Conservation (phyloP, 2,888 invertebrate species). For the Crepidodera aurea region DNA sequence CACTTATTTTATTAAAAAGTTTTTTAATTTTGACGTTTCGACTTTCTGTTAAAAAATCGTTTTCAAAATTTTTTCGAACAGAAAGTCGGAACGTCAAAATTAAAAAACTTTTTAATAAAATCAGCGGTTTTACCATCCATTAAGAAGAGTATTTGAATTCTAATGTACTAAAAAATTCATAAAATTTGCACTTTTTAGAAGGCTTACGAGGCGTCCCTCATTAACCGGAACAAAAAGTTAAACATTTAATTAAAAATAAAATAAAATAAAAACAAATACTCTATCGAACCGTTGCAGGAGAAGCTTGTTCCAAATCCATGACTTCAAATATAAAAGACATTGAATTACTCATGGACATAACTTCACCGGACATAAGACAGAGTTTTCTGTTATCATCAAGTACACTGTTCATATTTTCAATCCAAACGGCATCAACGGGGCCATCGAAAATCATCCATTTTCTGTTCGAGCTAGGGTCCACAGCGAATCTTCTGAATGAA, state of each 20-base stretch:
- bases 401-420: slow-evolving; percentile 90
- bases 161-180: no score
- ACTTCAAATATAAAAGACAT: slow-evolving; percentile 92
- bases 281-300: slow-evolving; percentile 78
- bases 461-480: slow-evolving; percentile 75
- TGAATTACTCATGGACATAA: slow-evolving; percentile 79
- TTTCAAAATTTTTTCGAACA: no score
- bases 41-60: no score
- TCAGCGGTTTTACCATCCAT: no score
- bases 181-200: no score
- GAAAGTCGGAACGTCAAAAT: no score
- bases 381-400: slow-evolving; percentile 89
- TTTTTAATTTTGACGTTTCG: no score
- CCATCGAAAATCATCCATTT: slow-evolving; percentile 96
- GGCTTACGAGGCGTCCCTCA: no score
- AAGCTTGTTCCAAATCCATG: slow-evolving; percentile 84
- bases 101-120: no score
- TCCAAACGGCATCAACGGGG: slow-evolving; percentile 90
- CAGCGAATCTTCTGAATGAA: slow-evolving; percentile 79
- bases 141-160: no score
- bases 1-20: no score
- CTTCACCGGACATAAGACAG: slow-evolving; percentile 87
- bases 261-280: neutral
- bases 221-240: no score
- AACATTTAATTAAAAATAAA: neutral